Conservation (phyloP, 2,797 vertebrate genomes). For the Pantherophis alleghaniensis region DNA sequence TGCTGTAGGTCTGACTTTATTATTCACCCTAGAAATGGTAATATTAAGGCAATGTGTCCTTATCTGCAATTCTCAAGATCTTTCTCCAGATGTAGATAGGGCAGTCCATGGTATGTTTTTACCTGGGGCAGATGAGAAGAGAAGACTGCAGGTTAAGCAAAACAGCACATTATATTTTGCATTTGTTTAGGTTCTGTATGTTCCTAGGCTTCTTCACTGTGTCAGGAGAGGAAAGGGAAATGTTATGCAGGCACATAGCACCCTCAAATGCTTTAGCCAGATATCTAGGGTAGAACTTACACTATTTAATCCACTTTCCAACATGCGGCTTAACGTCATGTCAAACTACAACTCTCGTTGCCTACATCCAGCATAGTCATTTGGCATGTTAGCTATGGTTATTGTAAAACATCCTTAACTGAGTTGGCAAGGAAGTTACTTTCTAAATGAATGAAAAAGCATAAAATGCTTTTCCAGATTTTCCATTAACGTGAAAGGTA, state of each 20-base stretch:
- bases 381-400: neutral
- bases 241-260: neutral
- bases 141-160: neutral
- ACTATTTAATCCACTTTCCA: neutral
- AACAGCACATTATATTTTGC: neutral
- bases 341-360: neutral
- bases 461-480: neutral
- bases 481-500: neutral
- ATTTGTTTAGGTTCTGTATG: neutral
- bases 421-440: neutral
- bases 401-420: neutral
- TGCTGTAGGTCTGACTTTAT: neutral
- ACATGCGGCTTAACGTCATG: neutral
- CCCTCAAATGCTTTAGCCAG: neutral
- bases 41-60: neutral
- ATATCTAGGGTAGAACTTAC: neutral
- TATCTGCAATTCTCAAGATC: conserved; percentile 30
- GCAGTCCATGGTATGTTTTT: neutral
- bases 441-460: neutral
- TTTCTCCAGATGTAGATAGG: conserved; percentile 2
- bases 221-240: neutral
- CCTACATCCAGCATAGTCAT: no score
- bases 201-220: neutral
- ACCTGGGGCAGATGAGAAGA: neutral
- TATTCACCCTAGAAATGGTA: neutral